Conservation (phyloP, 1,140 invertebrate genomes). For the Mercenaria mercenaria region DNA sequence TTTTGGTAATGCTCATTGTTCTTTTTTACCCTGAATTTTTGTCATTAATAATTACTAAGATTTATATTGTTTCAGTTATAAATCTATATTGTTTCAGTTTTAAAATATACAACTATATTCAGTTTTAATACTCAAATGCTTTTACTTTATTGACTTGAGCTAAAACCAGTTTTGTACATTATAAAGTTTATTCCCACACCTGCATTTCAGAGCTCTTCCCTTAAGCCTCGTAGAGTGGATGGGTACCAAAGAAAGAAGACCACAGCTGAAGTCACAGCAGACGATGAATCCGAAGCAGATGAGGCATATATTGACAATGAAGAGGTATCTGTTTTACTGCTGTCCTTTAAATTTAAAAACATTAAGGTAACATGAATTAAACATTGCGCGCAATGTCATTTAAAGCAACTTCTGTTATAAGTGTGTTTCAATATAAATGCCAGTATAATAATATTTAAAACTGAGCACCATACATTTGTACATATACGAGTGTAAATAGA, state of each 20-base stretch:
- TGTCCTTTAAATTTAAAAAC: not conserved
- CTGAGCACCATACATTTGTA: no score
- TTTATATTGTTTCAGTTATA: not conserved
- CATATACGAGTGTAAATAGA: no score
- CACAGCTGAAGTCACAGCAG: not conserved
- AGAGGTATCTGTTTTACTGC: not conserved
- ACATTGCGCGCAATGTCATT: not conserved
- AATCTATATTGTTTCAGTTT: not conserved
- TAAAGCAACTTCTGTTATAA: not conserved
- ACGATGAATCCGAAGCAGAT: slow-evolving; percentile 5
- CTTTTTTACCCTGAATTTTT: no score
- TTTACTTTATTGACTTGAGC: not conserved
- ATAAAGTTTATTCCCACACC: not conserved
- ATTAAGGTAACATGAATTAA: not conserved
- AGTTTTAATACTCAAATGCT: not conserved
- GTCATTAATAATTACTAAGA: no score
- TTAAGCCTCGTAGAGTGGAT: slow-evolving; percentile 16
- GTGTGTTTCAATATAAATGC: not conserved
- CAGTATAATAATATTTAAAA: no score
- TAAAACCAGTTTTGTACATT: not conserved
- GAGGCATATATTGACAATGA: not conserved
- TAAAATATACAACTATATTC: not conserved
- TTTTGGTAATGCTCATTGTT: not conserved
- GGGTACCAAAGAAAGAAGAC: not conserved
- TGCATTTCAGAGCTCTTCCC: slow-evolving; percentile 32